These are phyloP conservation scores for Pseudomyrmex pallidus DNA, from an alignment of 1,140 invertebrate species.

Conservation along the genomic window DNA sequence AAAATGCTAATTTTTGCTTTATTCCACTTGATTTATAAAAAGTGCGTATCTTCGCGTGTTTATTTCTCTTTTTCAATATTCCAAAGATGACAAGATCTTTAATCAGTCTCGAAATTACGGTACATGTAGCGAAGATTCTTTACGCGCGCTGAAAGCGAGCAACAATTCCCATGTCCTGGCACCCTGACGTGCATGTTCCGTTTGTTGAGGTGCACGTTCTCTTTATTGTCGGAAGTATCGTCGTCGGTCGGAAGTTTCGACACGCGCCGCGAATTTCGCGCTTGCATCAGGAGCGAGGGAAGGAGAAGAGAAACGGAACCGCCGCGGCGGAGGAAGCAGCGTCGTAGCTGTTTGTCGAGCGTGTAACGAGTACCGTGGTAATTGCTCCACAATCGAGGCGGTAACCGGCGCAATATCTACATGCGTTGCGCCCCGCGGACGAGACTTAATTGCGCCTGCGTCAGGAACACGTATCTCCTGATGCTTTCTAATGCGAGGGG, in stretches of 20 bases:
- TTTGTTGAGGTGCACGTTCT: constrained; percentile 1
- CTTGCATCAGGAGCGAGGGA: not conserved
- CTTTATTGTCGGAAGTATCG: constrained; percentile 42
- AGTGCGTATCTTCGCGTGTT: not conserved
- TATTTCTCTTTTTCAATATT: too few species aligned
- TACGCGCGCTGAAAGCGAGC: not conserved
- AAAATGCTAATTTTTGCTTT: too few species aligned
- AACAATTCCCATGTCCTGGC: not conserved
- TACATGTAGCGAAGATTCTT: not conserved
- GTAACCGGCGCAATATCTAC: constrained; percentile 44
- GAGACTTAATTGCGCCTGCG: constrained; percentile 61
- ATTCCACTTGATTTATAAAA: not conserved
- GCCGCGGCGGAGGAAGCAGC: constrained; percentile 3
- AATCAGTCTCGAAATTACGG: not conserved
- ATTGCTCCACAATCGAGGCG: constrained; percentile 61
- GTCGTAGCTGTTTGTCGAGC: constrained; percentile 39
- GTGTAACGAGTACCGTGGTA: constrained; percentile 62
- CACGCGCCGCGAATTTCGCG: constrained; percentile 51
- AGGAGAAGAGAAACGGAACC: constrained; percentile 30
- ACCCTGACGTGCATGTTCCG: not conserved
- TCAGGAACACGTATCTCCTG: constrained; percentile 41
- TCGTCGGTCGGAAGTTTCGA: constrained; percentile 52
- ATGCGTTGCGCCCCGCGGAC: constrained; percentile 26
- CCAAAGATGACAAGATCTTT: not conserved
- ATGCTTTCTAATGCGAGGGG: constrained; percentile 61